Conservation (phyloP, 2,113 vertebrate genomes). For the Reinhardtius hippoglossoides region DNA sequence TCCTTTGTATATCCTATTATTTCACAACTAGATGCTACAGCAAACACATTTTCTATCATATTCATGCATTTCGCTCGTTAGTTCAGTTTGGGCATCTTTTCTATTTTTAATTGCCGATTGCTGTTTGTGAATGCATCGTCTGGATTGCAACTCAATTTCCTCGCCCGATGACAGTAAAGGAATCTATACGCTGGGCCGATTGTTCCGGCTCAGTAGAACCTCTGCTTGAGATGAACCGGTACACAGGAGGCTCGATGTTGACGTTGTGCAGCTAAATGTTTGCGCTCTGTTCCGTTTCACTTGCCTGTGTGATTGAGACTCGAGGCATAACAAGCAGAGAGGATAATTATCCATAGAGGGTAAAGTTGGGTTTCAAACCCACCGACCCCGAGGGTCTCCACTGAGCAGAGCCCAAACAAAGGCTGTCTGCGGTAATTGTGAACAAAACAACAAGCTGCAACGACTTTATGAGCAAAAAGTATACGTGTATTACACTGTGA, state of each 20-base stretch:
- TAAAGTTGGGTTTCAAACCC: slow-evolving; percentile 34
- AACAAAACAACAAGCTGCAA: slow-evolving; percentile 36
- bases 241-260: slow-evolving; percentile 42
- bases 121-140: not conserved
- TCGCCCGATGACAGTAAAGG: not conserved
- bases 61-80: not conserved
- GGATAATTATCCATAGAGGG: slow-evolving; percentile 48
- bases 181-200: not conserved
- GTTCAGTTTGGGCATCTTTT: not conserved
- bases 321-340: slow-evolving; percentile 33
- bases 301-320: slow-evolving; percentile 25
- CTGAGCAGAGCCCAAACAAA: not conserved
- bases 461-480: not conserved
- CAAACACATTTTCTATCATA: not conserved
- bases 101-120: not conserved
- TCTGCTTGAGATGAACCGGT: slow-evolving; percentile 22
- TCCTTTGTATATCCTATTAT: no score
- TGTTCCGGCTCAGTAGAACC: slow-evolving; percentile 25
- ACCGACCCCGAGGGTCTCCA: slow-evolving; percentile 19
- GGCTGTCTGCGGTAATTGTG: slow-evolving; percentile 1
- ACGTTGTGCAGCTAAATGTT: slow-evolving; percentile 34
- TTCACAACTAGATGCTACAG: no score
- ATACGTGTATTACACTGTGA: not conserved
- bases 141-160: not conserved
- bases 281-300: slow-evolving; percentile 33